phyloP scores from a whole-genome alignment of 2,113 vertebrate species.

The Zingel zingel region DNA sequence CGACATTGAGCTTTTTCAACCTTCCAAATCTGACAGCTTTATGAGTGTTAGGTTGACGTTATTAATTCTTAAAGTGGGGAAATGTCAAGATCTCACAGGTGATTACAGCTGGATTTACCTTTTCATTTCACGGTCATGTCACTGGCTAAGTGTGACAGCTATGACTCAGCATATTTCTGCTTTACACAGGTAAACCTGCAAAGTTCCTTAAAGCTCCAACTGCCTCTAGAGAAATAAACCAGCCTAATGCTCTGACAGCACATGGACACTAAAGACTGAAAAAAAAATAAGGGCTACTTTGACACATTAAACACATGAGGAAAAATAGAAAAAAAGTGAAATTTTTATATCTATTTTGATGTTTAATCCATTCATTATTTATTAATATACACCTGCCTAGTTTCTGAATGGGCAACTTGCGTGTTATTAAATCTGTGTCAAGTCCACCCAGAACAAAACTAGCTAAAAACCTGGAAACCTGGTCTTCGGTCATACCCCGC shows the following conservation, averaged over 20 bases:
- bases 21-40: slow-evolving; percentile 15
- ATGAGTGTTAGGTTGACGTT: not conserved
- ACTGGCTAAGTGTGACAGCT: slow-evolving; percentile 17
- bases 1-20: slow-evolving; percentile 1
- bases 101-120: slow-evolving; percentile 27
- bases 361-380: not conserved
- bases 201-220: slow-evolving; percentile 4
- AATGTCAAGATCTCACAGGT: slow-evolving; percentile 39
- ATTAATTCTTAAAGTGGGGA: slow-evolving; percentile 22
- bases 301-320: not conserved
- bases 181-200: slow-evolving; percentile 9
- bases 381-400: not conserved
- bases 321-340: not conserved
- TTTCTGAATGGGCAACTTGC: not conserved
- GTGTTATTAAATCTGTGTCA: not conserved
- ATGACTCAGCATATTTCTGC: slow-evolving; percentile 28
- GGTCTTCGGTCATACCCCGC: not conserved
- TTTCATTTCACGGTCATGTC: slow-evolving; percentile 34
- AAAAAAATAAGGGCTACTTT: not conserved
- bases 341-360: not conserved
- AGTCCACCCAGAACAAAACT: not conserved
- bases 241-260: slow-evolving; percentile 10
- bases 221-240: not conserved
- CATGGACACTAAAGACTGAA: not conserved
- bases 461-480: not conserved